These are phyloP conservation scores for Scomberomorus guttatus DNA, from an alignment of 2,797 vertebrate genomes.

Conservation along the genomic window DNA sequence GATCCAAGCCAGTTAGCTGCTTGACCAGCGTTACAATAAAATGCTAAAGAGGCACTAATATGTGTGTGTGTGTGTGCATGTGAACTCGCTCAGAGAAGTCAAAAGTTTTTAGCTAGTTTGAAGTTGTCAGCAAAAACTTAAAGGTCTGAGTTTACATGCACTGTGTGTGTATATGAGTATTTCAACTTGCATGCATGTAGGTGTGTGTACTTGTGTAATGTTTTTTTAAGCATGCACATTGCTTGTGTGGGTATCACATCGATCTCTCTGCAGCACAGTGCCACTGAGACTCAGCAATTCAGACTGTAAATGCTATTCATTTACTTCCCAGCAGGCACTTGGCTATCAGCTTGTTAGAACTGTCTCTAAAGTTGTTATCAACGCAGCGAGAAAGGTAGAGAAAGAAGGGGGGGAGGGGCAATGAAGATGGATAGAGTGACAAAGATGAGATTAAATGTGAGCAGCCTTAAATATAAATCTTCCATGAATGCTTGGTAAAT, in stretches of 20 bases:
- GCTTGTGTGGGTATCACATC: not conserved
- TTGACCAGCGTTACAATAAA: not conserved
- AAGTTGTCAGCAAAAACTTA: slow-evolving; percentile 9
- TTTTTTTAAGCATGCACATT: not conserved
- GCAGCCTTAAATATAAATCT: not conserved
- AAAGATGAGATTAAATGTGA: not conserved
- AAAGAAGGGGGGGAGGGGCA: not conserved
- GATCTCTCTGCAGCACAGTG: slow-evolving; percentile 7
- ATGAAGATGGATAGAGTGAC: not conserved
- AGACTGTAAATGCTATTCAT: slow-evolving; percentile 36
- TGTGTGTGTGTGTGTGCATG: slow-evolving; percentile 3
- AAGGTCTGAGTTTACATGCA: not conserved
- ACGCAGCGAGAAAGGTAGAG: not conserved
- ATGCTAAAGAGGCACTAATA: slow-evolving; percentile 28
- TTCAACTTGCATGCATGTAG: not conserved
- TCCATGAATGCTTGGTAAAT: not conserved
- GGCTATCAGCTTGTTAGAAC: slow-evolving; percentile 21
- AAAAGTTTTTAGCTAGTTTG: slow-evolving; percentile 5
- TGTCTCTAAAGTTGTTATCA: slow-evolving; percentile 20
- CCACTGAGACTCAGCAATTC: slow-evolving; percentile 15
- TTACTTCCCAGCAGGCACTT: slow-evolving; percentile 41
- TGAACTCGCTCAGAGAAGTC: not conserved
- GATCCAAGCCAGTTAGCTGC: slow-evolving; percentile 20
- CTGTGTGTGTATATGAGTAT: not conserved
- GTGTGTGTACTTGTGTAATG: not conserved